Base-by-base conservation (phyloP, 2,113 vertebrate species). In the Gadus macrocephalus region DNA sequence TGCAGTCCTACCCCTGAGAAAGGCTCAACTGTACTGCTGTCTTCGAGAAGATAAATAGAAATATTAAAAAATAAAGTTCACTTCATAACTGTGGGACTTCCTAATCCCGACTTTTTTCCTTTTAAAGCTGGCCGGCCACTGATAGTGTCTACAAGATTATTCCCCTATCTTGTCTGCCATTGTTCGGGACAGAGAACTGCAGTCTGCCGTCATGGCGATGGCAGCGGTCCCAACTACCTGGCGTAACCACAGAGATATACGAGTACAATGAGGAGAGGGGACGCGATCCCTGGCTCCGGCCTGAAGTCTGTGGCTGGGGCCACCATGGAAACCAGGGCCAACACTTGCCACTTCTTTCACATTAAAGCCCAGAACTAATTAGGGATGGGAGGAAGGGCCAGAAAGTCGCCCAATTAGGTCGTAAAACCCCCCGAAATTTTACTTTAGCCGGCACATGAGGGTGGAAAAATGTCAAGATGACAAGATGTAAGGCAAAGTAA, bases 401-500 rank as follows among this genome's bases (percentile, higher is more conserved):
- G 8, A 14, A 49, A 49, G 42, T 49, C 42, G 5, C 22, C n/a
- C 16, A 69, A 8, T n/a, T 70, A 67, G 19, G 61, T 68, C 59
- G 63, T 4, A 19, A 59, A 49, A n/a, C 22, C 3, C 11, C 3
- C 20, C 8, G 17, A 56, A 11, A 19, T 58, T 71, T 79, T 42
- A 63, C 53, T 55, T 76, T 49, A 60, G 67, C 17, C 7, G 28
- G 5, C 53, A 28, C 2, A 53, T 55, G 62, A 62, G 35, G 12
- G 0, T 2, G 64, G 62, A 42, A 15, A 61, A 15, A 61, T 7
- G 68, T 78, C 63, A 66, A 63, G 69, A 71, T 73, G 72, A 78
- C 49, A 69, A 66, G 64, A 49, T 53, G 59, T 66, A 74, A 82
- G 35, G 73, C 69, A 25, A 70, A 74, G 71, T 63, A 64, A 28